These are phyloP conservation scores for Trachops cirrhosus DNA, from an alignment of 2,797 vertebrate genomes.

Conservation along the genomic window DNA sequence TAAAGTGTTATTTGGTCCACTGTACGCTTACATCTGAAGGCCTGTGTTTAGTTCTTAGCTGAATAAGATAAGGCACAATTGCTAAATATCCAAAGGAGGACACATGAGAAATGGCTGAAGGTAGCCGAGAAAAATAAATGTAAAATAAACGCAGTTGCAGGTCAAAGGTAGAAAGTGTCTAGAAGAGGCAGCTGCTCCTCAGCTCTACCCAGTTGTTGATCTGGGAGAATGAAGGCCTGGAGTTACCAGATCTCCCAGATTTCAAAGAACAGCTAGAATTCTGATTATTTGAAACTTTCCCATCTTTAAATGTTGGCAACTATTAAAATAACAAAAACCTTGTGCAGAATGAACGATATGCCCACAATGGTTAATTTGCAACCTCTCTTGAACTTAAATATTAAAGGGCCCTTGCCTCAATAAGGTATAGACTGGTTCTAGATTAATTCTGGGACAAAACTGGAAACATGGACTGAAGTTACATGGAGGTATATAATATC, in stretches of 20 bases:
- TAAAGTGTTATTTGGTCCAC: not conserved
- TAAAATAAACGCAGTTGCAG: not conserved
- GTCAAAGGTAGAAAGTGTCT: not conserved
- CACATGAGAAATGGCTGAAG: not conserved
- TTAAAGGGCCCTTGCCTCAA: not conserved
- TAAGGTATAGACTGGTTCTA: not conserved
- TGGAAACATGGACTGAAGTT: not conserved
- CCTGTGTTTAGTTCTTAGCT: not conserved
- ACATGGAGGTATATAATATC: not conserved
- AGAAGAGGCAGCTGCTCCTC: not conserved
- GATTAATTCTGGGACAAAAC: not conserved
- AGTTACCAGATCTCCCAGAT: not conserved
- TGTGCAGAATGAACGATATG: not conserved
- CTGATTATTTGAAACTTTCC: not conserved
- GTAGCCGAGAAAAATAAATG: not conserved
- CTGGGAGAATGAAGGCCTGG: not conserved
- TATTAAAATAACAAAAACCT: not conserved
- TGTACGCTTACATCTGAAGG: not conserved
- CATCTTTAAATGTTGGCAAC: not conserved
- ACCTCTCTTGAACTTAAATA: not conserved
- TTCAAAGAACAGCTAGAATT: not conserved
- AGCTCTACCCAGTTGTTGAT: not conserved
- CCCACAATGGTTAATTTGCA: not conserved
- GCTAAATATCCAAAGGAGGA: not conserved
- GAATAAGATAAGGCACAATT: not conserved